Evolutionary conservation across 2,113 vertebrate species (phyloP).

Genomic region (Pimephales promelas): DNA sequence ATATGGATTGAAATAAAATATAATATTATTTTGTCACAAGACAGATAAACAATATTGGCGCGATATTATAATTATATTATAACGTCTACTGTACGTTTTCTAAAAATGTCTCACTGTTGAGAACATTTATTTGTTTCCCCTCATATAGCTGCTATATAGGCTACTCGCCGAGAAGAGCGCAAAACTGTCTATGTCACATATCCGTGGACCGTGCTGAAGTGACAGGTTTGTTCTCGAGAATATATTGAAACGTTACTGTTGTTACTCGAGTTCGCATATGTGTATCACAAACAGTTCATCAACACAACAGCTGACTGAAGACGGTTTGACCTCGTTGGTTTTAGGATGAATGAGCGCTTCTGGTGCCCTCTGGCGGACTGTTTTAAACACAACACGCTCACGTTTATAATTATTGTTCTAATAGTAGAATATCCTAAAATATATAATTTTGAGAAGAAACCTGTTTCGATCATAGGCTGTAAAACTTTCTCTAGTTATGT

Average conservation of each 20-base stretch:
- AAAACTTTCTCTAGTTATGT: too few species aligned
- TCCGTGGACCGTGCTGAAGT: too few species aligned
- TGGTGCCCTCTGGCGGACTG: background rate
- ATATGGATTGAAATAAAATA: too few species aligned
- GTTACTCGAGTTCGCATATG: background rate
- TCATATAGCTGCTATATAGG: background rate
- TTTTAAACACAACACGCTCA: background rate
- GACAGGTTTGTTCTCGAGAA: background rate
- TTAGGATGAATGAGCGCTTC: background rate
- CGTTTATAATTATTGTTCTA: too few species aligned
- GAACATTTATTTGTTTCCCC: background rate
- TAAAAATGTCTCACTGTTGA: constrained; percentile 59
- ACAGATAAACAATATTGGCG: too few species aligned
- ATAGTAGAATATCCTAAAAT: too few species aligned
- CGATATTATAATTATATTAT: too few species aligned
- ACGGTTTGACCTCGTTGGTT: background rate
- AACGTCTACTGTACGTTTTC: too few species aligned
- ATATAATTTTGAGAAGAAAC: too few species aligned
- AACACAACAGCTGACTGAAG: background rate
- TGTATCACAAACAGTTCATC: background rate
- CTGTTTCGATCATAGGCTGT: too few species aligned
- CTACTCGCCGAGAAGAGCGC: background rate
- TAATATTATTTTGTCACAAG: too few species aligned
- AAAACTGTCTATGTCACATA: background rate
- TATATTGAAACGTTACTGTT: background rate